Base-by-base conservation (phyloP, 2,888 invertebrate species). In the Torymus tubicola region DNA sequence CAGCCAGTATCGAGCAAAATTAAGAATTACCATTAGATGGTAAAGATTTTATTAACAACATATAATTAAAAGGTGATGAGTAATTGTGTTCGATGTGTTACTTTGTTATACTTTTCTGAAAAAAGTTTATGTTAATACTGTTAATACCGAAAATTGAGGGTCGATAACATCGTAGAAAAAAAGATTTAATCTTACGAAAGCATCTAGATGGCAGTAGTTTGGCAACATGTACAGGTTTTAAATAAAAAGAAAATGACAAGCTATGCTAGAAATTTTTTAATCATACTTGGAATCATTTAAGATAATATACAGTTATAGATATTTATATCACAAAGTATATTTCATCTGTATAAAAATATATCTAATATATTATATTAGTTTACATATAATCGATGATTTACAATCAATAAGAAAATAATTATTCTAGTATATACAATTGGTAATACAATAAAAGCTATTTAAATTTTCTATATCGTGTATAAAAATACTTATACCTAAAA, bases 401-500 rank as follows among this genome's bases (percentile, higher is more conserved):
- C 61, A 61, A 21, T 14, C 21, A 61, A 61, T 10, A 31, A 64
- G 8, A 31, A 64, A 11, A 64, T 18, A 64, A 14, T 18, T 11
- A 64, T 64, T 21, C 63, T 31, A 31, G 31, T 31, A 24, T 5
- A 42, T 24, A 64, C 21, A 14, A 61, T 3, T 31, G 31, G 31
- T 31, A 31, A 31, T 31, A 31, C 31, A 31, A 31, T 31, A 31
- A 31, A 31, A 31, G 4, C 31, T 31, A 31, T 31, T 31, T 50
- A 24, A 16, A 53, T 5, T 31, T 53, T 55, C 16, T 65, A 21
- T 53, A 42, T 57, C 2, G 14, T 31, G 31, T 77, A 71, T 16
- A 64, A 77, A 77, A 77, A 77, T 14, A 63, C 57, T 65, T 65
- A 77, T 42, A 16, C 5, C 64, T 77, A 77, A 18, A 71, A 70